phyloP scores from a whole-genome alignment of 2,797 vertebrate species.

The Gambusia yucatana region DNA sequence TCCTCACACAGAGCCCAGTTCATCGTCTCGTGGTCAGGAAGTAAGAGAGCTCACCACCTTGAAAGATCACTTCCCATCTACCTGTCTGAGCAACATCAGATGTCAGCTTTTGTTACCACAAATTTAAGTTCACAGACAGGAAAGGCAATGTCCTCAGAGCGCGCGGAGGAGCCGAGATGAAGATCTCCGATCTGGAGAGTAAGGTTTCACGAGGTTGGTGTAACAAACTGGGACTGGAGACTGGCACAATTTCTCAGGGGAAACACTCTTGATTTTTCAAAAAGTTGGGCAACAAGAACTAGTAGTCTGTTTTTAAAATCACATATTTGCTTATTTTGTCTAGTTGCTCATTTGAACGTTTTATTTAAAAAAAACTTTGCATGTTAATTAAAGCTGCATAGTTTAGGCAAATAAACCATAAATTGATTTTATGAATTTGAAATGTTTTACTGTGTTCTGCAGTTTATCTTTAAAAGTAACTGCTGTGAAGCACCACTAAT shows the following conservation, averaged over 20 bases:
- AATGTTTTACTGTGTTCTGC: neutral
- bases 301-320: neutral
- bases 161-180: constrained; percentile 29
- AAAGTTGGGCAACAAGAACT: constrained; percentile 5
- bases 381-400: neutral
- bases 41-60: constrained; percentile 67
- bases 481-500: neutral
- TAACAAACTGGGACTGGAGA: constrained; percentile 29
- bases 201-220: constrained; percentile 53
- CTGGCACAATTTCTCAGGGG: neutral
- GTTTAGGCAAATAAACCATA: neutral
- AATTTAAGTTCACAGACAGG: constrained; percentile 57
- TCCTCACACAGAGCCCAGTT: constrained; percentile 60
- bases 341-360: neutral
- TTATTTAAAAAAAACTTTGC: neutral
- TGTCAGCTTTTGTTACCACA: constrained; percentile 70
- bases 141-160: constrained; percentile 52
- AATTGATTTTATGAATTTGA: neutral
- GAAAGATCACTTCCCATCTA: constrained; percentile 74
- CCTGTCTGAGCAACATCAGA: constrained; percentile 64
- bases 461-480: neutral
- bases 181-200: constrained; percentile 45
- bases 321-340: neutral
- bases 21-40: constrained; percentile 59
- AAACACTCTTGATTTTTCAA: neutral